phyloP scores from a whole-genome alignment of 2,797 vertebrate genomes.

The Lacerta viridis region DNA sequence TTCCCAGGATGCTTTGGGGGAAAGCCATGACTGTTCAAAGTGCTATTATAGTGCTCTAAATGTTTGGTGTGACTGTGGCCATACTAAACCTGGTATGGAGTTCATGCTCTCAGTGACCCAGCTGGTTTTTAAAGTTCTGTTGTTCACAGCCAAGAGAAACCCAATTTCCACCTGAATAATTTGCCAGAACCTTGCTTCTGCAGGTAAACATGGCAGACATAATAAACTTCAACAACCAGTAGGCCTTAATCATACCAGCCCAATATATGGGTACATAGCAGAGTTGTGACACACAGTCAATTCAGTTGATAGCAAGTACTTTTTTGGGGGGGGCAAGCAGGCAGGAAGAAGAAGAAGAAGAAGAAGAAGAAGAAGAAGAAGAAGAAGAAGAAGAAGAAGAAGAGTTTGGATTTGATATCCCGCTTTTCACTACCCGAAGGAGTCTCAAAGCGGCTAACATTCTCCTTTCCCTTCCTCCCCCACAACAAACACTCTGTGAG shows the following conservation, averaged over 20 bases:
- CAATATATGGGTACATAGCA: constrained; percentile 32
- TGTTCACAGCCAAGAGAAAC: not conserved
- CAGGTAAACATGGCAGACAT: not conserved
- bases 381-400: no score
- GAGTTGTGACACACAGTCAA: constrained; percentile 42
- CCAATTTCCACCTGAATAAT: not conserved
- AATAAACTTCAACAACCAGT: not conserved
- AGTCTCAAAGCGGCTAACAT: no score
- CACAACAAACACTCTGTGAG: no score
- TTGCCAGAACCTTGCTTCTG: not conserved
- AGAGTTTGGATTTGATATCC: no score
- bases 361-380: no score
- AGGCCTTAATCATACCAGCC: not conserved
- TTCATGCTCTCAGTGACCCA: not conserved
- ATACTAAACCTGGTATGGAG: not conserved
- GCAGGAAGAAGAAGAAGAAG: no score
- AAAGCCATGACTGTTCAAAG: no score
- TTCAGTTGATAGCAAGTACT: constrained; percentile 46
- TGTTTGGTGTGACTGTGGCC: no score
- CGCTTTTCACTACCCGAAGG: no score
- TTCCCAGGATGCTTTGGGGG: no score
- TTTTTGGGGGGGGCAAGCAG: not conserved
- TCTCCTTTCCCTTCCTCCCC: no score
- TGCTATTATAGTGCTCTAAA: no score
- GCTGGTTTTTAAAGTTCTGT: not conserved